phyloP scores from a whole-genome alignment of 2,113 vertebrate species.

The Ceyx margarethae region DNA sequence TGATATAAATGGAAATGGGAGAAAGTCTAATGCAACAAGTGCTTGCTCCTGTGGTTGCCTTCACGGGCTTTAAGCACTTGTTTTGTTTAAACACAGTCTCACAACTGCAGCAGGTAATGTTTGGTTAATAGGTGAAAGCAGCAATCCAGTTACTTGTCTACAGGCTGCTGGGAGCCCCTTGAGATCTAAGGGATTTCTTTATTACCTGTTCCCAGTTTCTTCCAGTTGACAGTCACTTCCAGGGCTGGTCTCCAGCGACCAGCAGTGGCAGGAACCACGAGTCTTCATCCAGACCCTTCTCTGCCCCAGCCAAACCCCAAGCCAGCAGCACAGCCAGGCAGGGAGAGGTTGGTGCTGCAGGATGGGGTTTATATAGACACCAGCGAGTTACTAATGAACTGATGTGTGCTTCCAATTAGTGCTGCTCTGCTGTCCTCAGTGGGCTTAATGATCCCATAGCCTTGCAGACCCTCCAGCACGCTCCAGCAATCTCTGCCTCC shows the following conservation, averaged over 20 bases:
- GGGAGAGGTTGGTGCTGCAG: neutral
- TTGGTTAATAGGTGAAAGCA: neutral
- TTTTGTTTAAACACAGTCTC: neutral
- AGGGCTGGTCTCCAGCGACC: neutral
- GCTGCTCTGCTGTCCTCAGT: neutral
- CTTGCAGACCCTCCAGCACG: neutral
- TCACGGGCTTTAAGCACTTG: neutral
- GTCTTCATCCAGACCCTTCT: too few species aligned
- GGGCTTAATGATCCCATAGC: neutral
- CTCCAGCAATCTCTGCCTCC: neutral
- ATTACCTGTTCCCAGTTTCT: neutral
- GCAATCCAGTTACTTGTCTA: neutral
- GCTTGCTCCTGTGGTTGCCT: neutral
- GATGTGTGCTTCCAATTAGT: neutral
- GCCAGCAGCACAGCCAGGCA: neutral
- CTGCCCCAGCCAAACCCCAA: neutral
- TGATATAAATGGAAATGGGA: neutral
- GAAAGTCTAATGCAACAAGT: neutral
- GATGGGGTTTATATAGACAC: neutral
- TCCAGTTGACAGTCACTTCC: neutral
- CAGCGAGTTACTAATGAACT: neutral
- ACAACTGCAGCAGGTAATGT: neutral
- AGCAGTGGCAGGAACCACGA: rapidly evolving
- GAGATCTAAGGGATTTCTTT: rapidly evolving
- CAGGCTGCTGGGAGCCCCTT: neutral